Base-by-base conservation (phyloP, 2,797 vertebrate genomes). In the Diceros bicornis region DNA sequence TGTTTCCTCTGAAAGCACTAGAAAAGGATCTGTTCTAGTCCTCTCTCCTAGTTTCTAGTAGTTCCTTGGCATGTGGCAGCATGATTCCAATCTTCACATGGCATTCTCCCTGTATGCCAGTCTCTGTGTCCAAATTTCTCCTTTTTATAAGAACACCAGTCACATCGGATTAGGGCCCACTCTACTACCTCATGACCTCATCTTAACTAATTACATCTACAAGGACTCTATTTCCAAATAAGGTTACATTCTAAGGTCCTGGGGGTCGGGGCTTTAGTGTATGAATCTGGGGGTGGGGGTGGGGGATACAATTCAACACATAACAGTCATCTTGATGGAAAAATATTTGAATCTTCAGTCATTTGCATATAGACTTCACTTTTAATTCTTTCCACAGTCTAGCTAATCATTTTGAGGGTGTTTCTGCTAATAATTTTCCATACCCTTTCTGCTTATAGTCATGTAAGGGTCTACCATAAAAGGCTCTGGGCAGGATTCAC, bases 341-440 rank as follows among this genome's bases (percentile, higher is more conserved):
- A 91, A 61, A 23, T 14, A 6, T 44, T 25, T 61, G 12, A 78
- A 86, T 74, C 23, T 41, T 94, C 77, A 79, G 52, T 74, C 14
- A 44, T 10, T 25, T 66, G 3, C n/a, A 29, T 29, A 5, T 9
- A 34, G 44, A 69, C 6, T 37, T 91, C 52, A 16, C 57, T 86
- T 61, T 44, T 20, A 47, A 11, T 74, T 77, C 83, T 55, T 74
- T 37, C 47, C 29, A 50, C 0, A 17, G 2, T 47, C 14, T 59
- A 62, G 62, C 17, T 85, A 21, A 77, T 37, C 82, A 52, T 62
- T 57, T 69, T 85, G 37, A 50, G 27, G 21, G 59, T 50, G 37
- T 47, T 64, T 88, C 59, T 95, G n/a, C n/a, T 91, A 69, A 89
- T 84, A 29, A 87, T 32, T 82, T 50, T 71, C 57, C 50, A 25